Evolutionary conservation across 2,888 invertebrate genomes (phyloP), one percentile per base, ranked within the genome.

Genomic region (Monoplex corrugatus): DNA sequence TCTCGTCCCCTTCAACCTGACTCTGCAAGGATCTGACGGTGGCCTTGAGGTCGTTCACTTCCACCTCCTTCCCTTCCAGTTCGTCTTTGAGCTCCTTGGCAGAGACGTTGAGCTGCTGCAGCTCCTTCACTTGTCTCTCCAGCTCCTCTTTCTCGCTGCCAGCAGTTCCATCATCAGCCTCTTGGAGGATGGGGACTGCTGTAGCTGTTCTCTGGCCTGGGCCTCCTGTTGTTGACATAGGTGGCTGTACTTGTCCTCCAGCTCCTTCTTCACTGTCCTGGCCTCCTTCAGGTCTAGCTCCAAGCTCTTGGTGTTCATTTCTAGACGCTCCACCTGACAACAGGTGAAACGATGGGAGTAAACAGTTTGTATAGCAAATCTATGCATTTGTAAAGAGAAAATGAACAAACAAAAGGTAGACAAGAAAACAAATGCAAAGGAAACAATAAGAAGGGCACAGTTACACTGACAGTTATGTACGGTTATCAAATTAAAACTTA

Each of bases 91-190:
- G 43, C 40, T 88, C 88, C 38, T 83, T 88, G 83, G 83, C 88
- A 2, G 88, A 43, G 38, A 57, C 44, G 35, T 83, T 82, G 63
- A 68, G 83, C 19, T 82, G 83, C 44, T 82, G 38, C 43, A 88
- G 88, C 83, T 88, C 88, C 23, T 40, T 83, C 10, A 93, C 75
- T 84, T 91, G 91, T 40, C 84, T 87, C 84, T 92, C 91, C 63
- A 92, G 89, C 44, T 90, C 89, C 5, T 87, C 82, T 40, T 92
- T 92, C 50, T 92, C 92, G 28, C 87, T 84, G 78, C 83, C 13
- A 90, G 78, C 40, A 87, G 87, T 43, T 89, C 89, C 40, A 89
- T 40, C 72, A 82, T 75, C 40, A 88, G 83, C 43, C 13, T 13
- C 10, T 83, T 88, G 10, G 83, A 83, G n/a, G 88, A 57, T 16